Conservation (phyloP, 2,113 vertebrate genomes). For the Alouatta palliata region DNA sequence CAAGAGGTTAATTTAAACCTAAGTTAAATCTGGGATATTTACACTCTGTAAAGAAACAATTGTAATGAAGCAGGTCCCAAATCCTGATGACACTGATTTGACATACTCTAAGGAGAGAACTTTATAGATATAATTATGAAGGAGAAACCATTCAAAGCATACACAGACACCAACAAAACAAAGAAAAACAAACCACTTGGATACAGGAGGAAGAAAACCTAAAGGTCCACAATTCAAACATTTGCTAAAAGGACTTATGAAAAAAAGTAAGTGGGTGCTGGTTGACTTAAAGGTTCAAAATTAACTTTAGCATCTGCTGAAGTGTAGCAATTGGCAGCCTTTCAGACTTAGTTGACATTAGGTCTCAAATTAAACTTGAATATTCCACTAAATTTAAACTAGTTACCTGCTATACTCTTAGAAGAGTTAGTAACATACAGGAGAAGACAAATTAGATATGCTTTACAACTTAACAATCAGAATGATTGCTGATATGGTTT, state of each 20-base stretch:
- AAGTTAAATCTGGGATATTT: neutral
- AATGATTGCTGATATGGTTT: neutral
- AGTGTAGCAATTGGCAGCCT: neutral
- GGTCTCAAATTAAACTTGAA: neutral
- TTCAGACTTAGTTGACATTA: neutral
- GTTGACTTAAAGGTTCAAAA: neutral
- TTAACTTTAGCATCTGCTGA: neutral
- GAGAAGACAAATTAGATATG: neutral
- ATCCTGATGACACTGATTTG: neutral
- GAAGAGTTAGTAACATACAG: neutral
- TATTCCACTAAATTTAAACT: neutral
- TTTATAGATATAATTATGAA: neutral
- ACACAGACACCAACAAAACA: neutral
- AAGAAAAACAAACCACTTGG: neutral
- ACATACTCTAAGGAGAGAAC: neutral
- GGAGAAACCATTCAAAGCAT: neutral
- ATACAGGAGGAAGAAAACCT: neutral
- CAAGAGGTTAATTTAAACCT: neutral
- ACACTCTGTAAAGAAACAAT: neutral
- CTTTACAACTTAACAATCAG: neutral
- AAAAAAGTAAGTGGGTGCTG: neutral
- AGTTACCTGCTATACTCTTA: neutral
- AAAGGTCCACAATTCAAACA: neutral
- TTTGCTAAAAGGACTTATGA: neutral
- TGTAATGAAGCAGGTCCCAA: neutral